Evolutionary conservation across 2,888 invertebrate genomes (phyloP).

Genomic region (Dusona sp.): DNA sequence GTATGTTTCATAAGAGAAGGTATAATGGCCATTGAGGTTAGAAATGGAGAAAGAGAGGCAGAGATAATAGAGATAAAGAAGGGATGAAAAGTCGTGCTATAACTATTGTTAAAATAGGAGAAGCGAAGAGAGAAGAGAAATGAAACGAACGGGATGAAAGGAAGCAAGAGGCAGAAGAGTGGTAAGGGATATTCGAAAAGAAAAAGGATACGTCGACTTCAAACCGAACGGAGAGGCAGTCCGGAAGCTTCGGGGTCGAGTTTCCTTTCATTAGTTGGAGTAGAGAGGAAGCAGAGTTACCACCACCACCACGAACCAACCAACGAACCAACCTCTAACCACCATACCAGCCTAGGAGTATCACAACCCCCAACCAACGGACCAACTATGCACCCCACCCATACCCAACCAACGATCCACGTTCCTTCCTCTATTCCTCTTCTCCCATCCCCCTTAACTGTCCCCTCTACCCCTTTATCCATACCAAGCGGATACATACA

Average conservation of each 20-base stretch:
- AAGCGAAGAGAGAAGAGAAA: conserved; percentile 15
- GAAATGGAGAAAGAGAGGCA: conserved; percentile 1
- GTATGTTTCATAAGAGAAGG: conserved; percentile 52
- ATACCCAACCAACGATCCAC: conserved; percentile 67
- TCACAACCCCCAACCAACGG: conserved; percentile 74
- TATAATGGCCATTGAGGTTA: conserved; percentile 34
- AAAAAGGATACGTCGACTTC: conserved; percentile 83
- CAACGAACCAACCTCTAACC: conserved; percentile 78
- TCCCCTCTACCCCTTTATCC: conserved; percentile 29
- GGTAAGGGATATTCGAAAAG: conserved; percentile 51
- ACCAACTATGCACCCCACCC: conserved; percentile 78
- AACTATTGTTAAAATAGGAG: conserved; percentile 52
- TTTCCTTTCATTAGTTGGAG: conserved; percentile 85
- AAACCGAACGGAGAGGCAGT: conserved; percentile 75
- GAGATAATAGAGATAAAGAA: conserved; percentile 26
- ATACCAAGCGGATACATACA: conserved; percentile 61
- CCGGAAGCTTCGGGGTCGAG: conserved; percentile 81
- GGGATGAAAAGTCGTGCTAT: conserved; percentile 50
- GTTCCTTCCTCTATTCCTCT: conserved; percentile 10
- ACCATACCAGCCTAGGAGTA: conserved; percentile 74
- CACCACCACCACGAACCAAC: conserved; percentile 80
- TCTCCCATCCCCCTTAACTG: conserved; percentile 50
- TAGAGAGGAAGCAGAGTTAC: conserved; percentile 76
- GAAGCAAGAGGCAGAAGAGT: conserved; percentile 36
- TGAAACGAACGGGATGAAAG: conserved; percentile 55